Base-by-base conservation (phyloP, 2,888 invertebrate genomes). In the Cantharis rufa region DNA sequence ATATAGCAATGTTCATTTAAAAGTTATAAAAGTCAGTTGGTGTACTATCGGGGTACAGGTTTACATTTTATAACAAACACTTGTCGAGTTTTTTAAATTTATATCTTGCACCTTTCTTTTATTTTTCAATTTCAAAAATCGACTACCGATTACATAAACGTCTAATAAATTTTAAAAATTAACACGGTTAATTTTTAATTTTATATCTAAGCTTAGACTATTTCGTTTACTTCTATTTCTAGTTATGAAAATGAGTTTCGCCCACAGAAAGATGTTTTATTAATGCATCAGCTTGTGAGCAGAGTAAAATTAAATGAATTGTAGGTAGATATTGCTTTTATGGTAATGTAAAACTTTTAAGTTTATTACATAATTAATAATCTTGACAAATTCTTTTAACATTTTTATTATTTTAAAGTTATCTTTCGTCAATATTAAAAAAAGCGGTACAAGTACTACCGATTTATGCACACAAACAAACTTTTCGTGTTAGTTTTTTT, bases 261-360 rank as follows among this genome's bases (percentile, higher is more conserved):
- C 72, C 72, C 68, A 68, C 68, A 11, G 48, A 73, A 68, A 62
- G 21, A 62, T 15, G 61, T 32, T 73, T 69, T 61, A 73, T 73
- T 73, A 69, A 73, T 73, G 62, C 24, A 71, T 15, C 69, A 69
- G 28, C 62, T 69, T 68, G 68, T 69, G 69, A 69, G 69, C 69
- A 68, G 48, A 72, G 62, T 69, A 61, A 69, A 73, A 62, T 62
- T 73, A 61, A 72, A 72, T 64, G 48, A 16, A 28, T 15, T 68
- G 73, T 73, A 63, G 73, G 73, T 62, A 63, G 69, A 73, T 61
- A 69, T 27, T 62, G 69, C 73, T 73, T 69, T 73, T 69, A 68
- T 73, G 62, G 15, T 62, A 48, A 48, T 73, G 64, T 66, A 21
- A 66, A 48, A 66, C 18, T 66, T 66, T 66, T 66, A 66, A 66